Conservation (phyloP, 1,140 invertebrate species). For the Monomorium pharaonis region DNA sequence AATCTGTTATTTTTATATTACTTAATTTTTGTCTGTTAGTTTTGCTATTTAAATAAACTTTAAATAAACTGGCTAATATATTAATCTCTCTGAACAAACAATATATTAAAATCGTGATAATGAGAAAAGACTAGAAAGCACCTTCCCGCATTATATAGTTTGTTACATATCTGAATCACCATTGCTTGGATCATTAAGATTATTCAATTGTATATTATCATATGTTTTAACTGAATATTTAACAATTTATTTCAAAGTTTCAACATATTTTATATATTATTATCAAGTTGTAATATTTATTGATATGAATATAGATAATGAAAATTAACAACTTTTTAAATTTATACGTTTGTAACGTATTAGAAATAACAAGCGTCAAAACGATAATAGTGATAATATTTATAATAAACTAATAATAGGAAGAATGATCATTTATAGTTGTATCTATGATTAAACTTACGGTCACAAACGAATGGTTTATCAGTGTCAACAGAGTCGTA, state of each 20-base stretch:
- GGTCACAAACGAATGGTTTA: constrained; percentile 96
- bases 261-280: constrained; percentile 74
- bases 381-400: constrained; percentile 63
- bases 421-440: constrained; percentile 84
- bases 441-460: constrained; percentile 90
- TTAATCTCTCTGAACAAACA: constrained; percentile 63
- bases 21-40: constrained; percentile 36
- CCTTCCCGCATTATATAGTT: constrained; percentile 66
- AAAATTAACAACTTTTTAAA: constrained; percentile 75
- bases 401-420: constrained; percentile 78
- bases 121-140: constrained; percentile 64
- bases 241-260: constrained; percentile 78
- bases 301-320: constrained; percentile 73
- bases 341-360: constrained; percentile 73
- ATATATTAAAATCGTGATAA: constrained; percentile 48
- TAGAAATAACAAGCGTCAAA: constrained; percentile 72
- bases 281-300: constrained; percentile 68
- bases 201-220: constrained; percentile 61
- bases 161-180: constrained; percentile 63
- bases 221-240: constrained; percentile 70
- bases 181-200: constrained; percentile 69
- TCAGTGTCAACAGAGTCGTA: constrained; percentile 91
- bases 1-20: neutral
- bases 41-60: constrained; percentile 54
- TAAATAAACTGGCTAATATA: constrained; percentile 71